Percentiles rank a stretch among this genome's conserved stretches.
Evolutionary conservation across 2,888 invertebrate genomes (phyloP).

Genomic region (Troilus luridus): DNA sequence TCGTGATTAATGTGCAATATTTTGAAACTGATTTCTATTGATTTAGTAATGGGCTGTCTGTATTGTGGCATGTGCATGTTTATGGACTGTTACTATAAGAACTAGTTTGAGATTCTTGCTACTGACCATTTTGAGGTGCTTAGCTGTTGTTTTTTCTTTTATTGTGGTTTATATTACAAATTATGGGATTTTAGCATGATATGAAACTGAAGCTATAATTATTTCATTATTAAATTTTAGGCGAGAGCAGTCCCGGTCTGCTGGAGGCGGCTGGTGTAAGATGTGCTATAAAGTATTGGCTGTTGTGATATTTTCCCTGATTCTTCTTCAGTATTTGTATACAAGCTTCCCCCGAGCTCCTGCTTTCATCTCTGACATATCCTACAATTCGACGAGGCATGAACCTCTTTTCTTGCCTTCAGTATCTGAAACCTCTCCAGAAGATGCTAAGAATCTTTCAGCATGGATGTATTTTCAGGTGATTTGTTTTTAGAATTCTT

Average conservation of each 20-base stretch:
- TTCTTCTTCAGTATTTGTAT: constrained; percentile 63
- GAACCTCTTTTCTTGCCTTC: constrained; percentile 60
- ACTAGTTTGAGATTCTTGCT: background rate
- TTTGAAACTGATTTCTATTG: background rate
- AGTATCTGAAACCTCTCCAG: constrained; percentile 55
- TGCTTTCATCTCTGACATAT: constrained; percentile 7
- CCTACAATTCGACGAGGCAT: constrained; percentile 51
- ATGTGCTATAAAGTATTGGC: constrained; percentile 63
- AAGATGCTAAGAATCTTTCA: constrained; percentile 63
- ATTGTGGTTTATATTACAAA: background rate
- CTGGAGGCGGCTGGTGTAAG: constrained; percentile 10
- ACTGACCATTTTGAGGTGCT: background rate
- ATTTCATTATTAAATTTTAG: background rate
- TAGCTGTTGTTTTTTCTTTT: background rate
- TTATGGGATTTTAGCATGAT: background rate
- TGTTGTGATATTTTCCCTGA: constrained; percentile 60
- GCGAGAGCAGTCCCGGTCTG: constrained; percentile 36
- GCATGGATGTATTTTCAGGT: constrained; percentile 64
- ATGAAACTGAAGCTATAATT: background rate
- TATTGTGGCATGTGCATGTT: background rate
- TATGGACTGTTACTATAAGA: background rate
- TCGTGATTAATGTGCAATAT: background rate
- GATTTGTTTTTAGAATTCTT: background rate
- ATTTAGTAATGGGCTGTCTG: background rate
- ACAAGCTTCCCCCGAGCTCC: constrained; percentile 58